Conservation (phyloP, 2,113 vertebrate species). For the Glareola pratincola region DNA sequence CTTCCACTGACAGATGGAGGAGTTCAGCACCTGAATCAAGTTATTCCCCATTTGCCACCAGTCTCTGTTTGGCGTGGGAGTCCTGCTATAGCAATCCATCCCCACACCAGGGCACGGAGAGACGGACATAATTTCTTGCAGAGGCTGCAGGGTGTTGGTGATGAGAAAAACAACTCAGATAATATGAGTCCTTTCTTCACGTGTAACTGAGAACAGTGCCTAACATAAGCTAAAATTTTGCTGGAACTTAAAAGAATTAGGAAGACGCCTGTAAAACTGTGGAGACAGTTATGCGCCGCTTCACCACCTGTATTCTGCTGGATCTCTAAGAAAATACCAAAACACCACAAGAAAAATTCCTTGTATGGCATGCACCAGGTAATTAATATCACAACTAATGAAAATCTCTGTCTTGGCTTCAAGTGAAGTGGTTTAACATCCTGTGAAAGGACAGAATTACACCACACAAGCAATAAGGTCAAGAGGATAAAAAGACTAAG, state of each 20-base stretch:
- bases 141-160: not conserved
- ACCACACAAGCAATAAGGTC: not conserved
- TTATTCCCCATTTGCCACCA: conserved; percentile 5
- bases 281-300: not conserved
- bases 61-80: not conserved
- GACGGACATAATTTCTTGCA: conserved; percentile 7
- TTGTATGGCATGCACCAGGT: not conserved
- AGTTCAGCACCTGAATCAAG: conserved; percentile 24
- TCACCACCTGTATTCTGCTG: not conserved
- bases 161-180: conserved; percentile 45
- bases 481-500: not conserved
- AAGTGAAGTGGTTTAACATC: not conserved
- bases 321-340: not conserved
- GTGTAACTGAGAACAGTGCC: not conserved
- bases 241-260: not conserved
- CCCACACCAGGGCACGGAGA: not conserved
- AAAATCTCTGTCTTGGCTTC: not conserved
- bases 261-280: not conserved
- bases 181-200: not conserved
- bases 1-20: conserved; percentile 22
- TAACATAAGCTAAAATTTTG: not conserved
- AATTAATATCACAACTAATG: not conserved
- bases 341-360: not conserved
- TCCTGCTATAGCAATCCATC: conserved; percentile 3
- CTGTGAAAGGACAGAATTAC: not conserved